Base-by-base conservation (phyloP, 2,888 invertebrate genomes). In the Embidobia sp. region DNA sequence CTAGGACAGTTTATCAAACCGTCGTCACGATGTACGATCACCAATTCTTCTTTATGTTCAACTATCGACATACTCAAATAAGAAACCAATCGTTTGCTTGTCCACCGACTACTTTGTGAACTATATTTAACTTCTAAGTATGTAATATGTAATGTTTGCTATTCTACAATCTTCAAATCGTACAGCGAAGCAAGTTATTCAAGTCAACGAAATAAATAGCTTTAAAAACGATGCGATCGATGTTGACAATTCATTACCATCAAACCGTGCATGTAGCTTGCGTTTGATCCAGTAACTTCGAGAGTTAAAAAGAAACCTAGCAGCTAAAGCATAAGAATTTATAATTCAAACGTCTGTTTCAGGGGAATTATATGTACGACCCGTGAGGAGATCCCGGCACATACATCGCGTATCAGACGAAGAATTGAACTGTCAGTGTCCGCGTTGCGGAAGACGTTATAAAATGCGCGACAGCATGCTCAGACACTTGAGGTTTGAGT, bases 401-500 rank as follows among this genome's bases (percentile, higher is more conserved):
- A 55, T 90, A 89, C 72, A 83, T 81, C 5, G 83, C 80, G 27
- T 91, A 90, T 79, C 87, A 83, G 19, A 86, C 85, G 78, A 81
- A 66, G 37, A 72, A 3, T 8, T 72, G n/a, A 46, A 13, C 5
- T 22, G 27, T 4, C 35, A 46, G 5, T 72, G 72, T 55, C 55
- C 72, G 0, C 16, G 40, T 1, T 70, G 70, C 5, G 70, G 70
- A 0, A 44, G 70, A 15, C 53, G 46, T 0, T 70, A 70, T 16
- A 70, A 86, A 27, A 83, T 86, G 73, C 87, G 86, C 46, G 83
- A 86, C 27, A 88, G 85, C 67, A 84, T 90, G 1, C 81, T 81
- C 6, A 86, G 87, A 26, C 90, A 90, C 69, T 81, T 88, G 77
- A 90, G 87, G 64, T 90, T 88, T 64, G 90, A 90, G 74, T 91